Evolutionary conservation across 2,888 invertebrate genomes (phyloP).

Genomic region (Drosophila percnosoma): DNA sequence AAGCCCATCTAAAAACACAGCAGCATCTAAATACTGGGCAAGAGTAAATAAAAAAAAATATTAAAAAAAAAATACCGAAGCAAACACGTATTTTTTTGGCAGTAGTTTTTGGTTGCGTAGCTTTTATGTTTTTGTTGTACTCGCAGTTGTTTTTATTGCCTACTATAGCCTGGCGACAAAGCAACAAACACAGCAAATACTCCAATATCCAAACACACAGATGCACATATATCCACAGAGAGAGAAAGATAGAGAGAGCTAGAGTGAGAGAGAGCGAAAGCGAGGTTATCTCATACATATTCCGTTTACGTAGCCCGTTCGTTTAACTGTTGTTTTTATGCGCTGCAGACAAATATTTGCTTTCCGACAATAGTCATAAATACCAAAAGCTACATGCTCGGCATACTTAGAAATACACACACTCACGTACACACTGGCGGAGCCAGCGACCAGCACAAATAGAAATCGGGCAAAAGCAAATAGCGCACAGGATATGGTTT

Average conservation of each 20-base stretch:
- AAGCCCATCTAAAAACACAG: constrained; percentile 43
- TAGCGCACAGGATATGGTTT: constrained; percentile 79
- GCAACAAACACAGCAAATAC: constrained; percentile 52
- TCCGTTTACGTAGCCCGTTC: constrained; percentile 82
- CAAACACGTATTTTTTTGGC: constrained; percentile 62
- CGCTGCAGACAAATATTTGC: constrained; percentile 85
- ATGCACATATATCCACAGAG: constrained; percentile 4
- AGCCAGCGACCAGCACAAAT: constrained; percentile 69
- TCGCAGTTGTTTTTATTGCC: constrained; percentile 60
- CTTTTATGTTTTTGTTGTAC: constrained; percentile 51
- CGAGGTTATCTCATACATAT: constrained; percentile 75
- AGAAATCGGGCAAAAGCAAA: constrained; percentile 81
- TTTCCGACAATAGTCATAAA: constrained; percentile 85
- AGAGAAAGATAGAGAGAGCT: background rate
- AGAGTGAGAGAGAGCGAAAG: background rate
- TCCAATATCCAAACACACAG: constrained; percentile 24
- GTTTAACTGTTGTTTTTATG: constrained; percentile 84
- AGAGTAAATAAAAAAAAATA: constrained; percentile 46
- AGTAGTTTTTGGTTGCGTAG: constrained; percentile 64
- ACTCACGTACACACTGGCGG: constrained; percentile 33
- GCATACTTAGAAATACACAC: constrained; percentile 82
- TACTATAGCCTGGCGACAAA: constrained; percentile 61
- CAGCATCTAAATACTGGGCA: constrained; percentile 62
- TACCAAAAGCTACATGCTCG: constrained; percentile 84
- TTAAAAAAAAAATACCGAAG: constrained; percentile 42